These are phyloP conservation scores for Choloepus hoffmanni DNA, from an alignment of 2,113 vertebrate genomes.

Conservation along the genomic window DNA sequence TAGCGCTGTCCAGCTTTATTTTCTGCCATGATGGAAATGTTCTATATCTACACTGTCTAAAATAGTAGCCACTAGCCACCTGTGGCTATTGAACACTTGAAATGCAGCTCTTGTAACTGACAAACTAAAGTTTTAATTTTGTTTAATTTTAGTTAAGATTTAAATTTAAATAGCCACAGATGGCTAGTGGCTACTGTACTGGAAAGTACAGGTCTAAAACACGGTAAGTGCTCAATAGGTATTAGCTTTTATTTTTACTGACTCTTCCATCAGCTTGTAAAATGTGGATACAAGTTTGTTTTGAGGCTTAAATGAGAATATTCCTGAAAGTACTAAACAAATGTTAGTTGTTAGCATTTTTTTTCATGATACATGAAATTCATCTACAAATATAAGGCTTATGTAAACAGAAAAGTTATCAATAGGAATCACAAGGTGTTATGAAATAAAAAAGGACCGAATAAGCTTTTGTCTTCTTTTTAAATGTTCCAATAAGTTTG, in stretches of 20 bases:
- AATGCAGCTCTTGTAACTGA: neutral
- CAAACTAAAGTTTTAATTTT: slow-evolving; percentile 28
- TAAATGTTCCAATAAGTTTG: slow-evolving; percentile 16
- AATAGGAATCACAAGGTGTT: slow-evolving; percentile 26
- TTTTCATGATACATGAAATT: slow-evolving; percentile 4
- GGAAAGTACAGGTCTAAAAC: neutral
- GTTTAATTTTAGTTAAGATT: slow-evolving; percentile 33
- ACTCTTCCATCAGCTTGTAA: neutral
- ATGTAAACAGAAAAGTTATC: slow-evolving; percentile 22
- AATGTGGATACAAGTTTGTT: neutral
- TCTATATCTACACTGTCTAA: neutral
- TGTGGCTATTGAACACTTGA: neutral
- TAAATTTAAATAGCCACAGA: neutral
- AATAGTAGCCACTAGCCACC: neutral
- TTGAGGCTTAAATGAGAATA: slow-evolving; percentile 36
- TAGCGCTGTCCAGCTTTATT: neutral
- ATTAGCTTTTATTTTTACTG: slow-evolving; percentile 29
- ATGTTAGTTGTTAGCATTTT: neutral
- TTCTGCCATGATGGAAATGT: neutral
- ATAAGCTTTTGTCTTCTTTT: slow-evolving; percentile 6
- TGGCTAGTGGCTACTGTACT: neutral
- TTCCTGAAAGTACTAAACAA: neutral
- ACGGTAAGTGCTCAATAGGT: neutral
- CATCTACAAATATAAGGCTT: slow-evolving; percentile 34
- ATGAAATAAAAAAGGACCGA: neutral